Evolutionary conservation across 2,888 invertebrate species (phyloP), one percentile per base, ranked within the genome.

Genomic region (Drosophila maculinotata): DNA sequence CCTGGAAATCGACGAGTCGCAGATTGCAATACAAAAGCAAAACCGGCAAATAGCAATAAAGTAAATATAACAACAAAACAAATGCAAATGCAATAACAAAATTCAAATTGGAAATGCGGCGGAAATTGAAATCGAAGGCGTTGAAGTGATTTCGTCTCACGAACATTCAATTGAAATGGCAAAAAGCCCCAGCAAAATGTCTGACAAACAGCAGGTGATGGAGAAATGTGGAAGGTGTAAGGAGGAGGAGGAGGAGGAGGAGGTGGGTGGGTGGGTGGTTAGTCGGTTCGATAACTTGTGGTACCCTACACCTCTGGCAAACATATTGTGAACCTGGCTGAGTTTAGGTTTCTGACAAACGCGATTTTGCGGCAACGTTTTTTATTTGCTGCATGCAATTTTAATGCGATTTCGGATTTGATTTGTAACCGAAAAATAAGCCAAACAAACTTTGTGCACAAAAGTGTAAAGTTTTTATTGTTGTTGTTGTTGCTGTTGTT

Each of bases 131-230:
- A 87, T 84, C 82, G 87, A 83, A 83, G 83, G 83, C 83, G 83
- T 83, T 83, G 87, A 83, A 87, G 83, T 83, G 83, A 83, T 83
- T 83, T 87, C 85, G 83, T 87, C 83, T 84, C 79, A 79, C 85
- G 76, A 80, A 87, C 84, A 78, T 81, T 83, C 84, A 84, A 87
- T 87, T 83, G 75, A 69, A 79, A 68, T 67, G 44, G 70, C 59
- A 66, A 62, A 60, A 51, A 26, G 35, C 17, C 17, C 12, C 28
- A 31, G 35, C 17, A 20, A 54, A 54, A 49, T 60, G 57, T 42
- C 49, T 51, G 52, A 64, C 63, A 65, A 62, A 62, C 53, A 62
- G 23, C 60, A 48, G 69, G 49, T 53, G 35, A 8, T 47, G 47
- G 41, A n/a, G n/a, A n/a, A n/a, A n/a, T n/a, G n/a, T 1, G 26